Conservation (phyloP, 2,888 invertebrate genomes). For the Cryptophagus acutangulus region DNA sequence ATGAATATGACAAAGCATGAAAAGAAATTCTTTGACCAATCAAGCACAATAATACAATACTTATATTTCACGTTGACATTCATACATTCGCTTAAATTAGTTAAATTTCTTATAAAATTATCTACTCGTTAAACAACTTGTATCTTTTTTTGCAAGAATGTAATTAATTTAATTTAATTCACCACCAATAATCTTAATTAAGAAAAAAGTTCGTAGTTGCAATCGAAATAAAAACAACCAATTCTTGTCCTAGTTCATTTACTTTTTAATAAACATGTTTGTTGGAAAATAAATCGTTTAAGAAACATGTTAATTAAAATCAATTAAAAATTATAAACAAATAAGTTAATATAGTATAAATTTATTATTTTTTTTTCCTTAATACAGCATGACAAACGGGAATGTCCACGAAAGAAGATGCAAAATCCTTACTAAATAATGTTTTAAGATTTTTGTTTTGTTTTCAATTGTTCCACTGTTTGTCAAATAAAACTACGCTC, state of each 20-base stretch:
- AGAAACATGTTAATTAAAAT: conserved; percentile 25
- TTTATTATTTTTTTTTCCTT: no score
- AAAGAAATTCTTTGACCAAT: conserved; percentile 25
- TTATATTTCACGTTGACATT: conserved; percentile 40
- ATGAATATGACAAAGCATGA: conserved; percentile 13
- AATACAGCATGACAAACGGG: conserved; percentile 48
- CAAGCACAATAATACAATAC: conserved; percentile 47
- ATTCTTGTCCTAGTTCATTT: no score
- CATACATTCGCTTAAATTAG: conserved; percentile 41
- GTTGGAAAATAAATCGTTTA: conserved; percentile 11
- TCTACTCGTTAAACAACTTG: conserved; percentile 1
- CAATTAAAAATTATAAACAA: conserved; percentile 35
- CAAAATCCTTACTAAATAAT: conserved; percentile 19
- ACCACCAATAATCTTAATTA: no score
- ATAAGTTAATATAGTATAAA: conserved; percentile 45
- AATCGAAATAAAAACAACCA: no score
- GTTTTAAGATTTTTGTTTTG: conserved; percentile 6
- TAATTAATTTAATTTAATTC: no score
- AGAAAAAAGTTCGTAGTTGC: no score
- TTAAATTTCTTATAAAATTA: conserved; percentile 15
- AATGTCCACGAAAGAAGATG: conserved; percentile 44
- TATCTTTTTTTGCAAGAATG: no score
- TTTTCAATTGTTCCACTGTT: conserved; percentile 33
- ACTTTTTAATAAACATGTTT: conserved; percentile 25
- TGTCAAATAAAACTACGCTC: conserved; percentile 34